Percentiles rank a stretch among this genome's conserved stretches.
phyloP scores from a whole-genome alignment of 2,113 vertebrate species.

The Microtus oregoni region DNA sequence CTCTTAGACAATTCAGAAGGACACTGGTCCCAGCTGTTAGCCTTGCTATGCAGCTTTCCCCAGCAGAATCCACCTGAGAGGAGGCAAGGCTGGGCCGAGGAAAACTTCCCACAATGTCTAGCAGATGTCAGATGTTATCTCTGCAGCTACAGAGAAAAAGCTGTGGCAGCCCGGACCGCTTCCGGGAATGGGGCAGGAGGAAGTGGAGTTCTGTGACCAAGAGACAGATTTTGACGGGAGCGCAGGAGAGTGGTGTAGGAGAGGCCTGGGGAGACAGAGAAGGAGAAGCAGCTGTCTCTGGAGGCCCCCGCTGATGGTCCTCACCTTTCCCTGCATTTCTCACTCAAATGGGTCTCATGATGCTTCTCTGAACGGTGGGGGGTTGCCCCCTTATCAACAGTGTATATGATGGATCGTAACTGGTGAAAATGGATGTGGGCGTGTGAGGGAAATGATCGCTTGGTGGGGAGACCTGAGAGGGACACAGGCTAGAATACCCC shows the following conservation, averaged over 20 bases:
- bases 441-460: not conserved
- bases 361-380: not conserved
- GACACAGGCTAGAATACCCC: not conserved
- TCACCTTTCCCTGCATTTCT: not conserved
- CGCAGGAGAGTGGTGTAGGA: too few relatives aligned
- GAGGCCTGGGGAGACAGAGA: not conserved
- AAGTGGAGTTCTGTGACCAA: not conserved
- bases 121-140: not conserved
- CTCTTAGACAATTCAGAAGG: not conserved
- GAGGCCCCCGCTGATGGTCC: not conserved
- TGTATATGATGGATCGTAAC: not conserved
- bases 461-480: not conserved
- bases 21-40: not conserved
- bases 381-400: not conserved
- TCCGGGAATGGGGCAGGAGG: not conserved
- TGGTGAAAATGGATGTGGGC: not conserved
- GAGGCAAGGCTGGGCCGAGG: not conserved
- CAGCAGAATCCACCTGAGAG: not conserved
- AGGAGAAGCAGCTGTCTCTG: fast-evolving
- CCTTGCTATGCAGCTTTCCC: not conserved
- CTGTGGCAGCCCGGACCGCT: not conserved
- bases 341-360: not conserved
- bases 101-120: too few relatives aligned
- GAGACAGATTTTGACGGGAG: not conserved
- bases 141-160: not conserved